Conservation (phyloP, 2,888 invertebrate species). For the Phortica okadai region DNA sequence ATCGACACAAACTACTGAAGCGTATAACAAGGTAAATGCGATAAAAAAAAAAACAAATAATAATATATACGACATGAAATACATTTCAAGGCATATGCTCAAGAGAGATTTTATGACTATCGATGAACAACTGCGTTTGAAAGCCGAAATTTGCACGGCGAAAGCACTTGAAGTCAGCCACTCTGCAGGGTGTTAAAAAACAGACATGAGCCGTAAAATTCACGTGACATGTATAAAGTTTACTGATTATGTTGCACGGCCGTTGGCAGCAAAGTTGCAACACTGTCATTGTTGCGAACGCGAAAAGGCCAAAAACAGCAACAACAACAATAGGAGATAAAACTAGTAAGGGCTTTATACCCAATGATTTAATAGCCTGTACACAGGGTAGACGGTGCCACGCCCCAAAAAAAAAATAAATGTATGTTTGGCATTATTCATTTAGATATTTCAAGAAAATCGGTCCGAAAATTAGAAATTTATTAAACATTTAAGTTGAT, state of each 20-base stretch:
- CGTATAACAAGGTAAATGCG: no score
- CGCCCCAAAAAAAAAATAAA: no score
- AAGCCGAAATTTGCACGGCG: not conserved
- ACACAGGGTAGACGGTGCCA: no score
- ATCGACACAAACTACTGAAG: no score
- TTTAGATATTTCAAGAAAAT: not conserved
- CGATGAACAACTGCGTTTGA: no score
- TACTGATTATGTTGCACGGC: constrained; percentile 7
- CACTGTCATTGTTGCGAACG: not conserved
- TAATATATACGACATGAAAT: no score
- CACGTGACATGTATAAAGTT: not conserved
- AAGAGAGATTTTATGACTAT: no score
- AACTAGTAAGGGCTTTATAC: not conserved
- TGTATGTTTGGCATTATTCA: no score
- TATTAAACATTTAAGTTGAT: not conserved
- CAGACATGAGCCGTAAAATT: not conserved
- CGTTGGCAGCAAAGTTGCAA: not conserved
- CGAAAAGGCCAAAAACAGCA: not conserved
- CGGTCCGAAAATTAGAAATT: not conserved
- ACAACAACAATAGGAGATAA: not conserved
- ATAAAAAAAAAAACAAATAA: no score
- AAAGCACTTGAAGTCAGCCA: not conserved
- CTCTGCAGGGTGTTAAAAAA: not conserved
- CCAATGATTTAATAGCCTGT: no score
- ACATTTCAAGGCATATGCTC: no score